Percentiles rank a stretch among this genome's conserved stretches.
Conservation (phyloP, 2,113 vertebrate species). For the Galeopterus variegatus region DNA sequence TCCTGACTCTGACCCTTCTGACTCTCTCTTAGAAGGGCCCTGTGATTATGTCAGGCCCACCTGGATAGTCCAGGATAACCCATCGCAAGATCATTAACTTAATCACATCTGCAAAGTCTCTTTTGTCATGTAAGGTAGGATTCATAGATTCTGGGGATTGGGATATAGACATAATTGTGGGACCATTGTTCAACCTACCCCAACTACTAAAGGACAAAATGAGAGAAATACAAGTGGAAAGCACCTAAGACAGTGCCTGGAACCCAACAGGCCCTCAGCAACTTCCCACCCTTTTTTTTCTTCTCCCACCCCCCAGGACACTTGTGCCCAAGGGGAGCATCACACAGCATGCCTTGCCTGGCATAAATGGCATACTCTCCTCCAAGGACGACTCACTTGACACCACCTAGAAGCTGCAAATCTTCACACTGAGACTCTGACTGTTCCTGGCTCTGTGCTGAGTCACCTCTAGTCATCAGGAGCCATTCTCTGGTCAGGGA, state of each 20-base stretch:
- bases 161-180: too few species aligned
- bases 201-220: background rate
- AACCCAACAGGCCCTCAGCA: background rate
- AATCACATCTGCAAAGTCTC: background rate
- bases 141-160: background rate
- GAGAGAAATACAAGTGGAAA: background rate
- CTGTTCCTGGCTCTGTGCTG: background rate
- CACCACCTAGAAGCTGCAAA: background rate
- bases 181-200: background rate
- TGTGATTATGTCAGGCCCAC: background rate
- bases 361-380: background rate
- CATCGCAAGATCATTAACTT: background rate
- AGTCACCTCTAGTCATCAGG: background rate
- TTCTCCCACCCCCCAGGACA: background rate
- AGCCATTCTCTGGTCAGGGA: background rate
- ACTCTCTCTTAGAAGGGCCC: background rate
- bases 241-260: background rate
- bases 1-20: background rate
- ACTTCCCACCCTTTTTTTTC: background rate
- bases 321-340: background rate
- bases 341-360: accelerated
- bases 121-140: background rate
- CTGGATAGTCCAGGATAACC: background rate
- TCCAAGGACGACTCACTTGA: background rate
- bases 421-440: background rate